Evolutionary conservation across 2,113 vertebrate species (phyloP), one percentile per base, ranked within the genome.

Genomic region (Melierax canorus): DNA sequence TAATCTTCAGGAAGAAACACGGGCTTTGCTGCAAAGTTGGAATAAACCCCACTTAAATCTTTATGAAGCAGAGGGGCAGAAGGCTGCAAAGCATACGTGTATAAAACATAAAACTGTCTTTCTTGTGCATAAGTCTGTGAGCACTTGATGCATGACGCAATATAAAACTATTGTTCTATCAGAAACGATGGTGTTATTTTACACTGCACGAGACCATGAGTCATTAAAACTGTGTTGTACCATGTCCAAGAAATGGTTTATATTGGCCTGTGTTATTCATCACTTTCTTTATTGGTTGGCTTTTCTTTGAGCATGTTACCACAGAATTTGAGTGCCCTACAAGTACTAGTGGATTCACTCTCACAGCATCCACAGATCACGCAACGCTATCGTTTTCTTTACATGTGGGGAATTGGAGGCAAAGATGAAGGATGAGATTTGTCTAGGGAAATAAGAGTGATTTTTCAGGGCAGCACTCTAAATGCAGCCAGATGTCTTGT

Each of bases 1-100:
- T 95, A 89, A 97, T 94, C 85, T 91, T 56, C 77, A 85, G 89
- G 83, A 91, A 97, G 84, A 89, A 87, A 63, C 51, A 41, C 36
- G 50, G 92, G 66, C 83, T 93, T 88, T 88, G 69, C 81, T 50
- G 45, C 63, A 82, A 53, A 88, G 78, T 51, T 84, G 48, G 74
- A 84, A 51, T 68, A 89, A 88, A 2, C 4, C 11, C 51, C 55
- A 13, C 53, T 86, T 48, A 78, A 87, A 56, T n/a, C 62, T 82
- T 68, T 43, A 43, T 29, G 66, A 48, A 82, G 71, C 34, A 19
- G 50, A 41, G 48, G 20, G 41, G 77, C 72, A 46, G 60, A 63
- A 91, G 46, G 43, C 71, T 94, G 73, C 60, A 60, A 81, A 79
- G 53, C 34, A 26, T 45, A 46, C 0, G 0, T 15, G 34, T 45